These are phyloP conservation scores for Yponomeuta cagnagella DNA, from an alignment of 2,888 invertebrate species.

Conservation along the genomic window DNA sequence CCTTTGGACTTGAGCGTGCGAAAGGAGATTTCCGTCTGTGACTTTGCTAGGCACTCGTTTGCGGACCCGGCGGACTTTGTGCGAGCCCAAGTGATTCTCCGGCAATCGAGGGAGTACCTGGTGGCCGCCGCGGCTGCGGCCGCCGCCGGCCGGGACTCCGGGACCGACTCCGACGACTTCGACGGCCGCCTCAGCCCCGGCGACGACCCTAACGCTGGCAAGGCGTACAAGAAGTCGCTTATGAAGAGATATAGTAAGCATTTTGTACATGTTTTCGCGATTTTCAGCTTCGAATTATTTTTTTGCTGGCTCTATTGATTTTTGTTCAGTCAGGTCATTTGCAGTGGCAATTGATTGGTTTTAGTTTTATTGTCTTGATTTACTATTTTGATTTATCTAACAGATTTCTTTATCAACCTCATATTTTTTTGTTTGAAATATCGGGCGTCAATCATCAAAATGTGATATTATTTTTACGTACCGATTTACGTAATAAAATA, in stretches of 20 bases:
- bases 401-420: too few relatives aligned
- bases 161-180: slow-evolving; percentile 88
- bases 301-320: not conserved
- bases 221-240: slow-evolving; percentile 92
- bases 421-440: too few relatives aligned
- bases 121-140: slow-evolving; percentile 32
- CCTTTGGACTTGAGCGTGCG: slow-evolving; percentile 87
- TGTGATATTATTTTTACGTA: too few relatives aligned
- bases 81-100: slow-evolving; percentile 65
- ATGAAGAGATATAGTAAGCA: slow-evolving; percentile 96
- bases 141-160: slow-evolving; percentile 78
- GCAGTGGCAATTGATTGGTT: not conserved
- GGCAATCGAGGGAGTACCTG: slow-evolving; percentile 69
- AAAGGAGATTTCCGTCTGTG: slow-evolving; percentile 67
- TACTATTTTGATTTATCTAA: too few relatives aligned
- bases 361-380: not conserved
- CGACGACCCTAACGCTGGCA: slow-evolving; percentile 67
- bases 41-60: slow-evolving; percentile 67
- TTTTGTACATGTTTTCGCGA: not conserved
- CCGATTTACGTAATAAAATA: too few relatives aligned
- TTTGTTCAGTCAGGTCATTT: not conserved
- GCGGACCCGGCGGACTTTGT: slow-evolving; percentile 69
- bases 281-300: not conserved
- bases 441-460: too few relatives aligned
- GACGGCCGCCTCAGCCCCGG: slow-evolving; percentile 80